Base-by-base conservation (phyloP, 2,888 invertebrate genomes). In the Trachelus stipa region DNA sequence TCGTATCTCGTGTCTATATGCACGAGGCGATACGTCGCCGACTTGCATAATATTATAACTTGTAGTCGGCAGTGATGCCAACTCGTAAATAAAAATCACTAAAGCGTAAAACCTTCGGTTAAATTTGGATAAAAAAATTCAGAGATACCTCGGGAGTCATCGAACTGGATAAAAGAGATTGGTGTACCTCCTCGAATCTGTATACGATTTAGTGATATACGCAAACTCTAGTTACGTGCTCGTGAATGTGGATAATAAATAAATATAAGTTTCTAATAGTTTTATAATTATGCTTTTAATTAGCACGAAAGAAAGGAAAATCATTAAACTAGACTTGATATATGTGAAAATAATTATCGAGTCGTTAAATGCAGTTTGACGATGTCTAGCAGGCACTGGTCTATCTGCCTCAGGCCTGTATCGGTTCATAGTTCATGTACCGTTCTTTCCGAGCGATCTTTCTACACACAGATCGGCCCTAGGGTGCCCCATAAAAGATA, bases 401-500 rank as follows among this genome's bases (percentile, higher is more conserved):
- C 56, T 56, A 56, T 23, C 56, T 56, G 23, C 56, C 56, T 23
- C 74, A 73, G 75, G 73, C 79, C 79, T 79, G 79, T 77, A 84
- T 85, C 84, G 79, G 83, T 85, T 84, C 85, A 81, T 82, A 83
- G 82, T 85, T 86, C 84, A 83, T 84, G 83, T 84, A 80, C 80
- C 82, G 83, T 85, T 86, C 84, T 85, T 84, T 82, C 79, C 73
- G 76, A 79, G 80, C 81, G 82, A 77, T 79, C 82, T 82, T 78
- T 78, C 68, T 76, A 77, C 71, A 12, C 34, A 23, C 34, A 71
- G 83, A 87, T 87, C 85, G 84, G 78, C 87, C 85, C 81, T 86
- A 85, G 85, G 85, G 83, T 88, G 88, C 84, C 87, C 86, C 89
- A 81, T 89, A 89, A 89, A 89, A 88, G 81, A 35, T 85, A 87